Conservation (phyloP, 2,797 vertebrate genomes). For the Tolypeutes matacus region DNA sequence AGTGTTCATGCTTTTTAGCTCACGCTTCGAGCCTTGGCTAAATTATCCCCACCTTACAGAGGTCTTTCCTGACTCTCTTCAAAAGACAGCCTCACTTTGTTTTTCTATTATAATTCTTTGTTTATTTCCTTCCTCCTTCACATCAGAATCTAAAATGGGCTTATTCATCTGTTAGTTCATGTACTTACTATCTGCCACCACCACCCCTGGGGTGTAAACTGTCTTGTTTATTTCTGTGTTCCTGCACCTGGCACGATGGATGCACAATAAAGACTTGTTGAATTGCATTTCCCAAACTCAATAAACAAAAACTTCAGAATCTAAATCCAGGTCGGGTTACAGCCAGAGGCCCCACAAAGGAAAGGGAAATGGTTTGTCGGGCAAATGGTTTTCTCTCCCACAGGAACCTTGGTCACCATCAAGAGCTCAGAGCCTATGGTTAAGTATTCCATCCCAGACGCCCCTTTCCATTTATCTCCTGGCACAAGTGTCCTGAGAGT, state of each 20-base stretch:
- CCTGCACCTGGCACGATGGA: conserved; percentile 8
- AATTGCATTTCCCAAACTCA: conserved; percentile 63
- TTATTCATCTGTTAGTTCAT: not conserved
- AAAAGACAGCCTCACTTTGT: not conserved
- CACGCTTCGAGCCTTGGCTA: not conserved
- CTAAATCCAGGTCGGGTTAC: conserved; percentile 70
- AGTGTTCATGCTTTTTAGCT: not conserved
- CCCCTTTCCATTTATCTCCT: not conserved
- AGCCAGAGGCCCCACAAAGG: conserved; percentile 54
- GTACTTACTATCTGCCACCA: not conserved
- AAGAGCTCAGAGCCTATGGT: not conserved
- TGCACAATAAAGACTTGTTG: conserved; percentile 53
- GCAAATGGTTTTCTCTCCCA: conserved; percentile 31
- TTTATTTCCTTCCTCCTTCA: conserved; percentile 3
- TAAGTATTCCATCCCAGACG: not conserved
- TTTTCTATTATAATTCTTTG: not conserved
- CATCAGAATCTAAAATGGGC: not conserved
- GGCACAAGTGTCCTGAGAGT: not conserved
- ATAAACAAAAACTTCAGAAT: conserved; percentile 70
- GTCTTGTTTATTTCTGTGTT: not conserved
- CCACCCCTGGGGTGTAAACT: not conserved
- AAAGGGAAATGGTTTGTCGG: not conserved
- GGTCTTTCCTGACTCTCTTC: not conserved
- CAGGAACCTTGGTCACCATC: not conserved
- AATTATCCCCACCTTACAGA: not conserved